phyloP scores from a whole-genome alignment of 2,797 vertebrate species.

The Myotis planiceps region DNA sequence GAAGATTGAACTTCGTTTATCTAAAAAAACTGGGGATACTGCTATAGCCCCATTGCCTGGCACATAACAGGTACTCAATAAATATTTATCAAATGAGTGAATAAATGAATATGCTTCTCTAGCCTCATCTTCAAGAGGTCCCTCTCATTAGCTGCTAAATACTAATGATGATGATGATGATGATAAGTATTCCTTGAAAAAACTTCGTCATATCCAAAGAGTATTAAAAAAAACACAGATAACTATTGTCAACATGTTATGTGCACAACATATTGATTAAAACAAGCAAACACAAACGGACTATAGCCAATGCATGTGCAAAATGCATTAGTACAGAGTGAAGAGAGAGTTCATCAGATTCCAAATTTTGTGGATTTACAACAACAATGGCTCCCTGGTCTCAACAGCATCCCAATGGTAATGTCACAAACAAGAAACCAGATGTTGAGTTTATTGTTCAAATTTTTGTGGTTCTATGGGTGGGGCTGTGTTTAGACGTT shows the following conservation, averaged over 20 bases:
- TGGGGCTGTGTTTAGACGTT: background rate
- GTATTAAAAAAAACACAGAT: background rate
- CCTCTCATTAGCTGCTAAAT: background rate
- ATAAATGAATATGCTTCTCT: background rate
- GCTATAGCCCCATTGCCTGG: background rate
- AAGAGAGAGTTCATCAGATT: background rate
- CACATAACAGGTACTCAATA: background rate
- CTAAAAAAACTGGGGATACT: background rate
- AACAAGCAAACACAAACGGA: background rate
- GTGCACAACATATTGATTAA: background rate
- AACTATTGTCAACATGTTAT: background rate
- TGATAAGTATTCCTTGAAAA: background rate
- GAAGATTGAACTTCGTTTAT: background rate
- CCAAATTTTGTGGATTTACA: background rate
- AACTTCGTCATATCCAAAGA: background rate
- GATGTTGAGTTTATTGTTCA: slow-evolving; percentile 67
- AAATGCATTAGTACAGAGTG: background rate
- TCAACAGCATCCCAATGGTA: slow-evolving; percentile 33
- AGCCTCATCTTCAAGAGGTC: background rate
- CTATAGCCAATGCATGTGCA: background rate
- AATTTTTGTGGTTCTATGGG: background rate
- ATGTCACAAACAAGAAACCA: slow-evolving; percentile 64
- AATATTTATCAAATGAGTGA: background rate
- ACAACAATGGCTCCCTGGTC: background rate
- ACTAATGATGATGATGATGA: background rate